These are phyloP conservation scores for Erethizon dorsatum DNA, from an alignment of 2,797 vertebrate species.

Conservation along the genomic window DNA sequence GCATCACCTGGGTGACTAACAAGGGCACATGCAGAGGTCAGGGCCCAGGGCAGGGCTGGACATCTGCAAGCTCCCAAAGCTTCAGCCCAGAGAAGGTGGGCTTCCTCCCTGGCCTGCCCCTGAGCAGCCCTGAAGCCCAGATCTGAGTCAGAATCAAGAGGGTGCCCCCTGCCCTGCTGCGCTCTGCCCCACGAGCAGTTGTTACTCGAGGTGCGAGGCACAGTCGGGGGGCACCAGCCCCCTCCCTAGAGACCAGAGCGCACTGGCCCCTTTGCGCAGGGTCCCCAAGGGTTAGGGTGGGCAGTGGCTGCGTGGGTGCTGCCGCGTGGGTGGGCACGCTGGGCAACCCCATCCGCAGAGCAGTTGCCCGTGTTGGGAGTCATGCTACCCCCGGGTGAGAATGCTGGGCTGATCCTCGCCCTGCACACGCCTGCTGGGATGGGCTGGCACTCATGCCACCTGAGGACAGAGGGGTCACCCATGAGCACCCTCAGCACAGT, in stretches of 20 bases:
- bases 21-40: not conserved
- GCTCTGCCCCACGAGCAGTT: not conserved
- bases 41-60: not conserved
- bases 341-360: not conserved
- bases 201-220: fast-evolving
- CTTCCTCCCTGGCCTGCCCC: fast-evolving
- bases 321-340: fast-evolving
- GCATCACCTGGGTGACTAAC: too few species aligned
- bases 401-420: too few species aligned
- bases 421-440: fast-evolving
- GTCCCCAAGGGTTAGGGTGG: too few species aligned
- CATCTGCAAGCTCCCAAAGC: not conserved
- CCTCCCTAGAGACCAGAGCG: not conserved
- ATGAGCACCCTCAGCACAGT: fast-evolving
- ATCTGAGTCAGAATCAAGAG: not conserved
- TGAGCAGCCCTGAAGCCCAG: fast-evolving
- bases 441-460: not conserved
- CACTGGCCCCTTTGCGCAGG: fast-evolving
- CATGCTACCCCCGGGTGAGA: fast-evolving
- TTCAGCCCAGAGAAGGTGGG: fast-evolving
- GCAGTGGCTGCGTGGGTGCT: fast-evolving
- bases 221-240: too few species aligned
- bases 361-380: fast-evolving
- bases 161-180: not conserved
- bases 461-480: fast-evolving